These are phyloP conservation scores for Melieria crassipennis DNA, from an alignment of 2,888 invertebrate genomes.

Conservation along the genomic window DNA sequence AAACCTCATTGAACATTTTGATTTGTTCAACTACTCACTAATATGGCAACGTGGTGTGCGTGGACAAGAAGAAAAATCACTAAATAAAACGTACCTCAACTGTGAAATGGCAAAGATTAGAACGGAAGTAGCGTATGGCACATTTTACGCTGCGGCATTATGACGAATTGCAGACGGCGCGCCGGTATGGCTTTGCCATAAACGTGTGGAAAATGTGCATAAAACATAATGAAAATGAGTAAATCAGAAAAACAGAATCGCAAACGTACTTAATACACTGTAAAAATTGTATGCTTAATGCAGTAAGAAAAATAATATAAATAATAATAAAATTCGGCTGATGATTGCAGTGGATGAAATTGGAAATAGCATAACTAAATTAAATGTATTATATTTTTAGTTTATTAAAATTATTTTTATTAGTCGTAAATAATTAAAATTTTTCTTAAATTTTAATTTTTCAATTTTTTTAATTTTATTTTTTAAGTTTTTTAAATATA, in stretches of 20 bases:
- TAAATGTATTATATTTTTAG: too few species aligned
- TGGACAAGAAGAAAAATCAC: conserved; percentile 8
- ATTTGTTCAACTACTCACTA: conserved; percentile 5
- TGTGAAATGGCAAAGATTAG: conserved; percentile 50
- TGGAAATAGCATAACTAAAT: too few species aligned
- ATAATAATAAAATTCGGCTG: too few species aligned
- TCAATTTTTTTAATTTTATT: too few species aligned
- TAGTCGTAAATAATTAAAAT: too few species aligned
- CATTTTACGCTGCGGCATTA: too few species aligned
- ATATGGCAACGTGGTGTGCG: conserved; percentile 40
- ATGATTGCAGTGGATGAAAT: too few species aligned
- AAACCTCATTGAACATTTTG: background rate
- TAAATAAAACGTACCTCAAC: conserved; percentile 48
- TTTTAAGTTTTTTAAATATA: too few species aligned
- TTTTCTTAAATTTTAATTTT: too few species aligned
- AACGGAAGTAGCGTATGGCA: conserved; percentile 49
- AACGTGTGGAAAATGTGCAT: background rate
- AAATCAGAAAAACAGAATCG: background rate
- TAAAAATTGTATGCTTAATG: too few species aligned
- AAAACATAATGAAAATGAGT: background rate
- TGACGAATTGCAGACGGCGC: background rate
- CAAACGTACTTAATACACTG: background rate
- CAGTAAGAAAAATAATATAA: too few species aligned
- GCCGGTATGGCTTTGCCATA: background rate
- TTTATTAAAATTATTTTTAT: too few species aligned